phyloP scores from a whole-genome alignment of 2,888 invertebrate species.

The Folsomia candida region DNA sequence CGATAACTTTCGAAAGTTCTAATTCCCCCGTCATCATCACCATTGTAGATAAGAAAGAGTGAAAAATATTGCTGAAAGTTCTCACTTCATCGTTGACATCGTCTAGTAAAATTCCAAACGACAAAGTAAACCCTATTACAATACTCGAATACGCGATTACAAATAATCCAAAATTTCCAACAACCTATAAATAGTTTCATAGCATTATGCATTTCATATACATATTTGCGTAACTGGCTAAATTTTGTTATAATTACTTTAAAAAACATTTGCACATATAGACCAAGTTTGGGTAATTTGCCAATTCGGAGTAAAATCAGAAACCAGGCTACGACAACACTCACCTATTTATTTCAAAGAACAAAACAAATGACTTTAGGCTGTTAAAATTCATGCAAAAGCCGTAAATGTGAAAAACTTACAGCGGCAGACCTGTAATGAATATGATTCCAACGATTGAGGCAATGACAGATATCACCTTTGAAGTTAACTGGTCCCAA shows the following conservation, averaged over 20 bases:
- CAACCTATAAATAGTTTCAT: slow-evolving; percentile 9
- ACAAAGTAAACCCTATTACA: slow-evolving; percentile 74
- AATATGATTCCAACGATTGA: neutral
- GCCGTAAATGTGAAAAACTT: slow-evolving; percentile 1
- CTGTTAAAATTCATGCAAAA: neutral
- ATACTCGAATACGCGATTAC: slow-evolving; percentile 76
- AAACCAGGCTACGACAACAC: slow-evolving; percentile 76
- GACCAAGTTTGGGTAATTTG: slow-evolving; percentile 77
- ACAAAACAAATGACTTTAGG: neutral
- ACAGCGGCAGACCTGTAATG: neutral
- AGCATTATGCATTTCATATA: too few relatives aligned
- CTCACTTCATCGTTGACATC: slow-evolving; percentile 14
- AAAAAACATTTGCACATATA: slow-evolving; percentile 74
- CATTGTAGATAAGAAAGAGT: slow-evolving; percentile 70
- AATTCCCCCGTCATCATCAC: slow-evolving; percentile 88
- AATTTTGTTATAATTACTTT: too few relatives aligned
- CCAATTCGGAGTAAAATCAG: slow-evolving; percentile 86
- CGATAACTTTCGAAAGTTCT: slow-evolving; percentile 55
- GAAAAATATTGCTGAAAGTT: slow-evolving; percentile 57
- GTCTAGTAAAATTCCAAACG: slow-evolving; percentile 77
- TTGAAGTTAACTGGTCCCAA: slow-evolving; percentile 50
- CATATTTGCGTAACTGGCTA: too few relatives aligned
- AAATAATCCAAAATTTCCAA: slow-evolving; percentile 76
- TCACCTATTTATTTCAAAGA: slow-evolving; percentile 53
- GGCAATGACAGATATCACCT: slow-evolving; percentile 42